Base-by-base conservation (phyloP, 2,113 vertebrate species). In the Melanocharis versteri region DNA sequence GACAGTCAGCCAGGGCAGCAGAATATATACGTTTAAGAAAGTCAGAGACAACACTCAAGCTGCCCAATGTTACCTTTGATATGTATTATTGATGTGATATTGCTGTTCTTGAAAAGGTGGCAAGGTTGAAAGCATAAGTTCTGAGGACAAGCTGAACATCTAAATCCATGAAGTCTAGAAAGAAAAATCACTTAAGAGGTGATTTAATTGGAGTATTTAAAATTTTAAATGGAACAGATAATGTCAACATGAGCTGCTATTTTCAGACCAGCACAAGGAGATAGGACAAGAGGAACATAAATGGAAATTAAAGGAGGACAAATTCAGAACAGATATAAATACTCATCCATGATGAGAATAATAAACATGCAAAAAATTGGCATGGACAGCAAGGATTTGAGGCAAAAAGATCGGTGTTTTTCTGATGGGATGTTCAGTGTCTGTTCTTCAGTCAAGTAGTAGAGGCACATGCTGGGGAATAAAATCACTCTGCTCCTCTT, bases 191-290 rank as follows among this genome's bases (percentile, higher is more conserved):
- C 89, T 92, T 93, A 96, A 96, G 66, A 93, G 92, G 71, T 96
- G 94, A 96, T 97, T 96, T 91, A 97, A 95, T 97, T 96, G 72
- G 97, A 97, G 92, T 90, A 94, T 97, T 98, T 96, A 93, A 96
- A 94, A 81, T 94, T 95, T 97, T 96, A 96, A 97, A 96, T 88
- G 77, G 79, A 91, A 93, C 40, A 94, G 92, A 95, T 96, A 97
- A 91, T 97, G 94, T 98, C 95, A 97, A 96, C 90, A 95, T 45
- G 87, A 94, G 79, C 78, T 96, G 56, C 80, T 95, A 82, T 97
- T 96, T 96, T 98, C 94, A 95, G 84, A 87, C 35, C 75, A 87
- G 91, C 58, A 60, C 54, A 94, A 94, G 96, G 95, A 97, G 93
- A 86, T 42, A 96, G 88, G 88, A 96, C 79, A 95, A 94, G 91